Base-by-base conservation (phyloP, 2,113 vertebrate species). In the Etia nguti region DNA sequence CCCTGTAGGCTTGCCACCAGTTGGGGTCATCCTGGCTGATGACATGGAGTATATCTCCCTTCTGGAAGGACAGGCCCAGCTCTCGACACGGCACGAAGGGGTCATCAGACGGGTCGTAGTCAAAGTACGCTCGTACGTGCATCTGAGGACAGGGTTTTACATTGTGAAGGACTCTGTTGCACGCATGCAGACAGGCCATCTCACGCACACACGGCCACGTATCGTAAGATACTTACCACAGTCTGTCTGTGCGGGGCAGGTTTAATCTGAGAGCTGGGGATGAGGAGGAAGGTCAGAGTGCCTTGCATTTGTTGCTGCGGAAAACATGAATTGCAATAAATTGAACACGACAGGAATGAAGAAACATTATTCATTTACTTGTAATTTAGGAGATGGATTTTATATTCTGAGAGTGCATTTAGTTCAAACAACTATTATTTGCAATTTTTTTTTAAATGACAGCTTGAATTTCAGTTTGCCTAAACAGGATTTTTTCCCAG, bases 1-100 rank as follows among this genome's bases (percentile, higher is more conserved):
- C 98, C 93, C 98, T 95, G 95, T 99, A 99, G 86, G 98, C 98
- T 94, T 99, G 98, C 98, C 98, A 99, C 98, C 98, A 99, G 93
- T 97, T 98, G 87, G 98, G 97, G 94, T 99, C 98, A 77, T 99
- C 98, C 93, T 99, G 98, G 94, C 98, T 98, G 90, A 99, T 98
- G 55, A 99, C 97, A 73, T 99, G 98, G 62, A 99, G 98, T 89
- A 99, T 98, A 94, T 99, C 98, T 36, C 98, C 98, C 86, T 98
- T 99, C 91, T 98, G 98, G 94, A 99, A 99, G 88, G 97, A 98
- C 1, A 99, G 95, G 59, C 98, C 98, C 70, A 99, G 94, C 91
- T 99, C 98, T 91, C 98, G 96, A 93, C 98, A 99, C 12, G 98
- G 98, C 92, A 99, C 97, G 0, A 99, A 99, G 11, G 97, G 98